These are phyloP conservation scores for Tipula helvola DNA, from an alignment of 2,888 invertebrate genomes.

Conservation along the genomic window DNA sequence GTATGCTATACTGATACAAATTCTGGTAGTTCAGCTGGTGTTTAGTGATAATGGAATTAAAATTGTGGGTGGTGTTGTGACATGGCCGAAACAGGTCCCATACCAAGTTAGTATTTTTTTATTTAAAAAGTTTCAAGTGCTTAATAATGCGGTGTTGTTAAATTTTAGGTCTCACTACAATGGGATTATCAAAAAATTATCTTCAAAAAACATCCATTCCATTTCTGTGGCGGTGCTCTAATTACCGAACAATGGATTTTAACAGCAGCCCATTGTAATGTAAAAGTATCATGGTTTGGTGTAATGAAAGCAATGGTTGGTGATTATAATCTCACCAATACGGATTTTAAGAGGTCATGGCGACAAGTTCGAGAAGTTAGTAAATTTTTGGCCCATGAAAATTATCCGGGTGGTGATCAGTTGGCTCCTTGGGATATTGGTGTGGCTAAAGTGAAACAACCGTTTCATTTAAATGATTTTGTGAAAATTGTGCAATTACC, in stretches of 20 bases:
- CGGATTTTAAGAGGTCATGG: neutral
- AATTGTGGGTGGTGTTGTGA: neutral
- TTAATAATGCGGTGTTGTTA: neutral
- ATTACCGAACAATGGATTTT: neutral
- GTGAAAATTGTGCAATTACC: neutral
- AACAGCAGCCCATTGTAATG: neutral
- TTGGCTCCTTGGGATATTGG: neutral
- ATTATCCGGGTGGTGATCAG: neutral
- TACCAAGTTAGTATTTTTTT: neutral
- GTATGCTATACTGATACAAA: neutral
- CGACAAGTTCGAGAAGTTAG: neutral
- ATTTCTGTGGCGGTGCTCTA: neutral
- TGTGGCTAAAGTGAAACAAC: neutral
- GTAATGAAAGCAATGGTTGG: slow-evolving; percentile 1
- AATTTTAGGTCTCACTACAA: neutral
- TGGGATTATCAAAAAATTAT: neutral
- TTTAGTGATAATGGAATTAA: neutral
- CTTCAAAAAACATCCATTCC: neutral
- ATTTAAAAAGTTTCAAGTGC: neutral
- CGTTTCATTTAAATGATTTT: slow-evolving; percentile 7
- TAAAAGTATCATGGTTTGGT: neutral
- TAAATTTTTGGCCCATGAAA: neutral
- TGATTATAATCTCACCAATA: neutral
- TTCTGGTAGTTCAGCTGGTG: neutral
- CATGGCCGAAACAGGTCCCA: neutral